Base-by-base conservation (phyloP, 2,888 invertebrate genomes). In the Volucella bombylans region DNA sequence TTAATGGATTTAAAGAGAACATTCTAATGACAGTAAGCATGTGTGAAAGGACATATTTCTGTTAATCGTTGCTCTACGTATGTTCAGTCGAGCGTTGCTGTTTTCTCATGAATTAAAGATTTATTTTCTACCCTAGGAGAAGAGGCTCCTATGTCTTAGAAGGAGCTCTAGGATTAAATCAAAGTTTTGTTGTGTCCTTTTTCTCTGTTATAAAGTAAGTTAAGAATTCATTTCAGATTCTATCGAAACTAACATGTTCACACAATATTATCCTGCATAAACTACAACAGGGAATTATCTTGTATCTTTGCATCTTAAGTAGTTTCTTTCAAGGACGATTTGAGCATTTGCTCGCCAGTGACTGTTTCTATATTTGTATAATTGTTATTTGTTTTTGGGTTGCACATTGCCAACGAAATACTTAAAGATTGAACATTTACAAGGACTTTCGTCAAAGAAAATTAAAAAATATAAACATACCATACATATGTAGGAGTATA, bases 161-260 rank as follows among this genome's bases (percentile, higher is more conserved):
- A 68, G 72, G 57, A 80, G 47, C 72, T 80, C 68, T 72, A 23
- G 77, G 85, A 85, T 81, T 80, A 77, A 81, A 77, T 85, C 81
- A 81, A 61, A 49, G 80, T 50, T 65, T 57, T 64, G 43, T 39
- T 6, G 69, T 68, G 52, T 78, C 65, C 59, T 61, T 76, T 76
- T 72, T 62, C 31, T 54, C 31, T 43, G 18, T 47, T 39, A 12
- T 15, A 50, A 65, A 55, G 10, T 52, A 45, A 50, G 76, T 69
- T 49, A 77, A 74, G 64, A 52, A 74, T 80, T 76, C 74, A 76
- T 85, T 80, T 81, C 76, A 85, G 85, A 85, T 85, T 85, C 67
- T 72, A 85, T 85, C 77, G 49, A 39, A 83, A 74, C 73, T 79
- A 83, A 79, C 82, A 83, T 85, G 81, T 85, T 85, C 85, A 77